Percentiles rank a stretch among this genome's conserved stretches.
These are phyloP conservation scores for Chelonus formosanus DNA, from an alignment of 2,888 invertebrate species.

Conservation along the genomic window DNA sequence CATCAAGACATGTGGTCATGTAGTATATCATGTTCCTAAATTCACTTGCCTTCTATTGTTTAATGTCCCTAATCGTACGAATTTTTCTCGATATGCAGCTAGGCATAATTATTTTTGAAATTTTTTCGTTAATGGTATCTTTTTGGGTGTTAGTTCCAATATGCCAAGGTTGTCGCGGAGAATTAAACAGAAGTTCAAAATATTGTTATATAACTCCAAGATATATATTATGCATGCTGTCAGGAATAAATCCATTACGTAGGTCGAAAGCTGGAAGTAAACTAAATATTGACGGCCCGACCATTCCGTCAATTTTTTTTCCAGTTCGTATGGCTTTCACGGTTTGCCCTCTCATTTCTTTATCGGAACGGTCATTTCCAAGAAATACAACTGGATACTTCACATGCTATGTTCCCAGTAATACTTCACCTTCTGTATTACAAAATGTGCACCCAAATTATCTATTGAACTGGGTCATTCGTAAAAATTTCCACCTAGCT, in stretches of 20 bases:
- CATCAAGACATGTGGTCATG: constrained; percentile 18
- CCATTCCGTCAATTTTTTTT: no score
- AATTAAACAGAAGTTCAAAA: not conserved
- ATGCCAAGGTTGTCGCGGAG: not conserved
- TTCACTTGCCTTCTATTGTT: constrained; percentile 22
- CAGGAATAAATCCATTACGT: constrained; percentile 11
- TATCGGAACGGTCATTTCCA: no score
- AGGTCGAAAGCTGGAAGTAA: constrained; percentile 23
- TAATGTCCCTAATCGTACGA: not conserved
- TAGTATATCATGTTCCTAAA: constrained; percentile 12
- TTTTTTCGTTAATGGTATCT: not conserved
- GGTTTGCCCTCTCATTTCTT: no score
- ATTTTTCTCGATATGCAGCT: not conserved
- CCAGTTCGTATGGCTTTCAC: not conserved
- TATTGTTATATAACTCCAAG: not conserved
- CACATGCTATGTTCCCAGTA: not conserved
- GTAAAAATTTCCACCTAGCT: constrained; percentile 24
- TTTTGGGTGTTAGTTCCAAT: not conserved
- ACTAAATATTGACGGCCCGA: not conserved
- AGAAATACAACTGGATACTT: no score
- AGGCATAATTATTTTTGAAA: not conserved
- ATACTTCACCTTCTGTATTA: constrained; percentile 5
- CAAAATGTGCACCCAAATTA: constrained; percentile 36
- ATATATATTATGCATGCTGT: constrained; percentile 26
- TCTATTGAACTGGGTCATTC: constrained; percentile 37